phyloP scores from a whole-genome alignment of 2,888 invertebrate genomes.

The Tribolium freemani region DNA sequence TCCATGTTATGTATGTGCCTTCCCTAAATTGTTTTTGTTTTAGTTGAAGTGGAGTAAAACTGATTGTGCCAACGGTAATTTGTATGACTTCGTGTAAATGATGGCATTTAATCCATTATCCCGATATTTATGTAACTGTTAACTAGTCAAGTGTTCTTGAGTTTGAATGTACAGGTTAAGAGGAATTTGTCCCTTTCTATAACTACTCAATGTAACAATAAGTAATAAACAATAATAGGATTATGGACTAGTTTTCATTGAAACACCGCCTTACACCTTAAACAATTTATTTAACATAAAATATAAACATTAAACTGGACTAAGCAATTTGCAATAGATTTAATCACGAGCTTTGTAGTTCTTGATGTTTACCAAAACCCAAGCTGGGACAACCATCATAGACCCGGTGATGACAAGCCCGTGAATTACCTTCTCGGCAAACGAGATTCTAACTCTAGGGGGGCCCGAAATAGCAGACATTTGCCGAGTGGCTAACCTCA shows the following conservation, averaged over 20 bases:
- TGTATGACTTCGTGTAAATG: conserved; percentile 14
- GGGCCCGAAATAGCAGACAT: conserved; percentile 60
- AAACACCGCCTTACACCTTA: neutral
- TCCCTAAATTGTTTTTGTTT: conserved; percentile 30
- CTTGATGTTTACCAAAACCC: conserved; percentile 63
- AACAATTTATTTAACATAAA: conserved; percentile 27
- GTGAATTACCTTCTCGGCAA: conserved; percentile 60
- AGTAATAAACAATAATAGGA: neutral
- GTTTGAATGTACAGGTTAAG: conserved; percentile 16
- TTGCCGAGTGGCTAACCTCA: conserved; percentile 46
- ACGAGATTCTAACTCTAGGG: conserved; percentile 59
- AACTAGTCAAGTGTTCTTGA: conserved; percentile 39
- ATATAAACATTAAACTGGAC: conserved; percentile 16
- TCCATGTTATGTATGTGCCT: conserved; percentile 37
- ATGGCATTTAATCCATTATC: conserved; percentile 15
- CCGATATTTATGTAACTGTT: conserved; percentile 21
- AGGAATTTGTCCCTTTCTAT: conserved; percentile 27
- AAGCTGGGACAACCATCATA: conserved; percentile 59
- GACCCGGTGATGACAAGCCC: conserved; percentile 56
- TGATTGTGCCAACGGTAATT: conserved; percentile 33
- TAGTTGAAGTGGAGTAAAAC: neutral
- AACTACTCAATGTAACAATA: conserved; percentile 7
- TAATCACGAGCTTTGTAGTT: conserved; percentile 59
- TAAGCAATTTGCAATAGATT: conserved; percentile 14
- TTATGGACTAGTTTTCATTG: neutral